phyloP scores from a whole-genome alignment of 2,113 vertebrate species.

The Onychorhynchus coronatus region DNA sequence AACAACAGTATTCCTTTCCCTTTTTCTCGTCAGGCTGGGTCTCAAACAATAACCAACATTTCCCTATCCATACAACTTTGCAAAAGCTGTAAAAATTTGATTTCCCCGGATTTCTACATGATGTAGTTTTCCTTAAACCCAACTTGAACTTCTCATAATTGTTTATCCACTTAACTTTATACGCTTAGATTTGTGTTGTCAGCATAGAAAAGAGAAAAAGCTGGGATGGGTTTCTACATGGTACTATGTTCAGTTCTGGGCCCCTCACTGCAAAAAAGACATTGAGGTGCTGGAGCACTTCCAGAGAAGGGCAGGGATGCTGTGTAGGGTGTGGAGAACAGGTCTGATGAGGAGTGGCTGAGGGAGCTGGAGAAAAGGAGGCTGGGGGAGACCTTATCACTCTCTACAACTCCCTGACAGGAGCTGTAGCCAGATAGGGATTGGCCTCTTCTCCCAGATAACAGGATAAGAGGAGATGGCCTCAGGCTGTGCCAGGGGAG shows the following conservation, averaged over 20 bases:
- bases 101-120: background rate
- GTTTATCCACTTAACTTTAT: background rate
- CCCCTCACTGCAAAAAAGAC: background rate
- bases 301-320: background rate
- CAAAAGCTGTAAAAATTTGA: background rate
- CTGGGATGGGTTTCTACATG: background rate
- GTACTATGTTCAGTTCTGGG: background rate
- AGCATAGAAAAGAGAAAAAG: background rate
- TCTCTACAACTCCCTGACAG: background rate
- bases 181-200: background rate
- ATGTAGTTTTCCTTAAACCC: background rate
- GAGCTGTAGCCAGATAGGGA: background rate
- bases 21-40: background rate
- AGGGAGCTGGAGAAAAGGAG: background rate
- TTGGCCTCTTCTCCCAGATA: background rate
- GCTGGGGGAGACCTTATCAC: background rate
- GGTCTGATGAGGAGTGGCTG: background rate
- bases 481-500: background rate
- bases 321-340: background rate
- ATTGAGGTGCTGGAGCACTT: rapidly evolving
- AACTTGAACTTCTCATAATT: background rate
- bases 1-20: background rate
- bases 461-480: background rate
- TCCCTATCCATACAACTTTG: background rate
- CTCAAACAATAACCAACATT: slow-evolving; percentile 5